Evolutionary conservation across 2,113 vertebrate species (phyloP), one percentile per base, ranked within the genome.

Genomic region (Sylvia atricapilla): DNA sequence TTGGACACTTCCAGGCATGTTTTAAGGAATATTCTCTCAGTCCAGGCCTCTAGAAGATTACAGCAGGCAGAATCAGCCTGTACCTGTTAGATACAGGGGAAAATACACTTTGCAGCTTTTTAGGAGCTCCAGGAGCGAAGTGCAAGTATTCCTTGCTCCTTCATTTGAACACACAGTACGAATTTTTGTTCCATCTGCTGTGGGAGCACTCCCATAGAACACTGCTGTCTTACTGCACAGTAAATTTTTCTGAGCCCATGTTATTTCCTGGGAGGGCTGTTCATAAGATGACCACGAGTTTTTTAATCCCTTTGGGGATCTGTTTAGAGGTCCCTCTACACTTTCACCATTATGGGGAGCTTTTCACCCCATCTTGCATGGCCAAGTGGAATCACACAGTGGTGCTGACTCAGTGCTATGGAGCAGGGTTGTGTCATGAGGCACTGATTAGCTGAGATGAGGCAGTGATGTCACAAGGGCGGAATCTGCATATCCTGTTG

Each of bases 401-500:
- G 47, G 22, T 78, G 79, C 64, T 86, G 90, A 94, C 83, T 85
- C 78, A 78, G 90, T 2, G 3, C 79, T 64, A 4, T 27, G 50
- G 60, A 77, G 52, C 52, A 9, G 14, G 31, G 9, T 66, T 93
- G 88, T 85, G 49, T 58, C 68, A 77, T 22, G 52, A 90, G 47
- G 68, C 47, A 55, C 72, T 33, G 78, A 70, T 92, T 85, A 84
- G 67, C 47, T 0, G 8, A 80, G 72, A 83, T 88, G 78, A 93
- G 86, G 67, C 63, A 39, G 63, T 90, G 93, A 94, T 88, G 80
- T 63, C 88, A 89, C 13, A 37, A 89, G 76, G 56, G 41, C 5
- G 90, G 90, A 89, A 95, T 95, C 73, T 88, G 59, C 73, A 59
- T 84, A 89, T 80, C 52, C 87, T 94, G 66, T 69, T 92, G 92